Evolutionary conservation across 2,113 vertebrate species (phyloP).

Genomic region (Elephantulus edwardii): DNA sequence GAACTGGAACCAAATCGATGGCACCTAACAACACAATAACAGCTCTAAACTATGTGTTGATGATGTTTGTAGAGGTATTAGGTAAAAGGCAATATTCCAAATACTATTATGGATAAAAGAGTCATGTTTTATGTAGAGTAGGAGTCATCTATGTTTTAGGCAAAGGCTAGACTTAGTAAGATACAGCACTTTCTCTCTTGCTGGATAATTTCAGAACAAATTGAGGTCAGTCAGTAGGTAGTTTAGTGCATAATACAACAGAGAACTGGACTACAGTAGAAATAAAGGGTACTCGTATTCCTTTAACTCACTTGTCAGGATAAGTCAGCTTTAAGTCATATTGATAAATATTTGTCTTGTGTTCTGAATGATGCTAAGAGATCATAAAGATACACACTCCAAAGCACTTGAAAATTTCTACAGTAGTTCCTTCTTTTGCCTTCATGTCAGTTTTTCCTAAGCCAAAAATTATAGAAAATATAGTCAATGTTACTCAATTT

Average conservation of each 20-base stretch:
- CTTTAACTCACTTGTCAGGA: not conserved
- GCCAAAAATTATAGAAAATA: not conserved
- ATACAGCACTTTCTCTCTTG: not conserved
- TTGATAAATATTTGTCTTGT: not conserved
- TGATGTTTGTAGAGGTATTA: not conserved
- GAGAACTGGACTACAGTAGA: not conserved
- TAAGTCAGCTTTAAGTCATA: slow-evolving; percentile 20
- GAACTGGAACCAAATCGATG: not conserved
- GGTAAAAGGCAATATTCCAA: not conserved
- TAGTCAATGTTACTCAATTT: slow-evolving; percentile 21
- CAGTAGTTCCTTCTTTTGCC: not conserved
- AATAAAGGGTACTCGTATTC: not conserved
- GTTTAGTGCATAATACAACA: not conserved
- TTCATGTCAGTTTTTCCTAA: slow-evolving; percentile 39
- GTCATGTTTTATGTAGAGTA: not conserved
- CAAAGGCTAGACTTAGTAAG: not conserved
- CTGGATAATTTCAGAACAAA: not conserved
- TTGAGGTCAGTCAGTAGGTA: not conserved
- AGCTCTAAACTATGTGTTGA: not conserved
- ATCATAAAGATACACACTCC: not conserved
- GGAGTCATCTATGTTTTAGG: not conserved
- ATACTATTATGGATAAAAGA: not conserved
- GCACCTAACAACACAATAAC: not conserved
- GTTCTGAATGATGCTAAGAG: not conserved
- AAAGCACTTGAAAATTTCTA: slow-evolving; percentile 14